Evolutionary conservation across 2,888 invertebrate species (phyloP).

Genomic region (Macrosiphum euphorbiae): DNA sequence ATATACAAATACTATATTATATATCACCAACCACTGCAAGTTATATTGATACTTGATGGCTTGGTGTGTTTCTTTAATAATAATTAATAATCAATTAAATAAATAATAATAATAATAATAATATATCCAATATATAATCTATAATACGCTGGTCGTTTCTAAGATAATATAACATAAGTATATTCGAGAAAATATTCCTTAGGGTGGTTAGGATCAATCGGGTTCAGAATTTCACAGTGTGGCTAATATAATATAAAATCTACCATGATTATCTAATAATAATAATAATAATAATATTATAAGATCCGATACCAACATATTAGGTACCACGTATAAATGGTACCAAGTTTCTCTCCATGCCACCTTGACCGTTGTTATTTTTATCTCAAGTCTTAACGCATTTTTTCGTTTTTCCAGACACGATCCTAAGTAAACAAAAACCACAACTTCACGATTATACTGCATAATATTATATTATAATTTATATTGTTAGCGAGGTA

Average conservation of each 20-base stretch:
- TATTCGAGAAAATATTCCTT: not conserved
- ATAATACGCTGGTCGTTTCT: not conserved
- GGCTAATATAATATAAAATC: not conserved
- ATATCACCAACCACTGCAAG: not conserved
- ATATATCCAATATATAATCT: not conserved
- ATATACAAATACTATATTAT: not conserved
- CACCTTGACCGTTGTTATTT: not conserved
- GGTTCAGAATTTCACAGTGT: not conserved
- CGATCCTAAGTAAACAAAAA: not conserved
- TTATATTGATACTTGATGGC: not conserved
- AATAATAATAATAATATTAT: too few relatives aligned
- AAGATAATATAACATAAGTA: not conserved
- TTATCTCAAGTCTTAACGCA: not conserved
- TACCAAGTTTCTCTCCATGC: not conserved
- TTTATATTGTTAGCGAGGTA: not conserved
- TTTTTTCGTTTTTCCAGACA: not conserved
- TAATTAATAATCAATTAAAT: not conserved
- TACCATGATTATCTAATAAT: not conserved
- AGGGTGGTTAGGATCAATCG: not conserved
- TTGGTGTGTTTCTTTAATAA: not conserved
- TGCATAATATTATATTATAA: not conserved
- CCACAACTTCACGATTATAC: not conserved
- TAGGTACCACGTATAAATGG: not conserved
- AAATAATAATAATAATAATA: not conserved
- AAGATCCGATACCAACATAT: not conserved